phyloP scores from a whole-genome alignment of 1,140 invertebrate species.

The Drosophila sproati region DNA sequence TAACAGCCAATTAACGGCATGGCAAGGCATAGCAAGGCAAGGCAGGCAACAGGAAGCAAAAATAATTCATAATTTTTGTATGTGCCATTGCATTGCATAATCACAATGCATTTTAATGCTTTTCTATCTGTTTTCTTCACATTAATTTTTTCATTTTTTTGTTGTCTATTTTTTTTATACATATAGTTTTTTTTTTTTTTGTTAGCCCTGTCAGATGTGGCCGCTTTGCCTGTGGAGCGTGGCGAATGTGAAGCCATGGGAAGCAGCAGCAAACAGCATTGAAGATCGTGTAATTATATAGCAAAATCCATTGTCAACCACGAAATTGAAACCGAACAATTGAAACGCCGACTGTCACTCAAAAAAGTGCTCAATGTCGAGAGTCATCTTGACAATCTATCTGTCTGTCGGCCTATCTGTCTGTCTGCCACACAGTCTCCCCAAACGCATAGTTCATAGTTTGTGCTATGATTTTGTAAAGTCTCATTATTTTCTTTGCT shows the following conservation, averaged over 20 bases:
- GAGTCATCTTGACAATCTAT: not conserved
- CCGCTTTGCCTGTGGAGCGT: slow-evolving; percentile 75
- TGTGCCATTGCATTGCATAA: slow-evolving; percentile 62
- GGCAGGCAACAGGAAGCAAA: slow-evolving; percentile 61
- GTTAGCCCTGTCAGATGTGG: slow-evolving; percentile 49
- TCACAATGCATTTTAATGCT: slow-evolving; percentile 64
- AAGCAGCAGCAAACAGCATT: slow-evolving; percentile 56
- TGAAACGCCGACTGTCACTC: slow-evolving; percentile 61
- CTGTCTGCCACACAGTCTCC: slow-evolving; percentile 54
- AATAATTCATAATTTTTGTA: slow-evolving; percentile 58
- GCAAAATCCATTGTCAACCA: slow-evolving; percentile 79
- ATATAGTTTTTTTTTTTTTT: slow-evolving; percentile 11
- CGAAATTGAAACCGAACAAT: slow-evolving; percentile 81
- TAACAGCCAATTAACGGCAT: slow-evolving; percentile 71
- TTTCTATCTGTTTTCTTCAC: slow-evolving; percentile 15
- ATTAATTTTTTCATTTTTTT: slow-evolving; percentile 9
- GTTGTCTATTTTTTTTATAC: not conserved
- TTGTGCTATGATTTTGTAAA: slow-evolving; percentile 8
- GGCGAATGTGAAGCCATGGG: slow-evolving; percentile 73
- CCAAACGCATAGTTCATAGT: slow-evolving; percentile 14
- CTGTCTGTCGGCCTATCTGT: slow-evolving; percentile 21
- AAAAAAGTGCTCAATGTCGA: slow-evolving; percentile 30
- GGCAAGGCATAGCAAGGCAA: not conserved
- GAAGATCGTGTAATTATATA: slow-evolving; percentile 81
- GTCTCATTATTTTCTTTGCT: slow-evolving; percentile 47